These are phyloP conservation scores for Chaetodon trifascialis DNA, from an alignment of 2,113 vertebrate genomes.

Conservation along the genomic window DNA sequence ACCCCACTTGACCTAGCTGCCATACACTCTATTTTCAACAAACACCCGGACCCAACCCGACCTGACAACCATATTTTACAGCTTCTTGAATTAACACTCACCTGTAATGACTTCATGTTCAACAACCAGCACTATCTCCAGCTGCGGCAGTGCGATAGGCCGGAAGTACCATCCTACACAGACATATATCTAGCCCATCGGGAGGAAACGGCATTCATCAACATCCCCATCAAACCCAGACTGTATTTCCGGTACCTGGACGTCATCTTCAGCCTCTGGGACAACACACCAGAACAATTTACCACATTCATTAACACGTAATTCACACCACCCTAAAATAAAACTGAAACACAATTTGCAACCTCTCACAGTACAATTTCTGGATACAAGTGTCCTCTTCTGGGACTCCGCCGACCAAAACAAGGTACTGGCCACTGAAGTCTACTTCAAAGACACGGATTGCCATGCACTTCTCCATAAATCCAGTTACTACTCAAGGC, in stretches of 20 bases:
- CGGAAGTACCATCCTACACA: not conserved
- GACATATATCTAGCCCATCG: not conserved
- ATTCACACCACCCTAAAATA: too few species aligned
- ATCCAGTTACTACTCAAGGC: too few species aligned
- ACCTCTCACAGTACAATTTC: too few species aligned
- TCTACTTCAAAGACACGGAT: too few species aligned
- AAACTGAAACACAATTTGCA: not conserved
- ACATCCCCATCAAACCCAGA: too few species aligned
- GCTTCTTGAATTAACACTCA: not conserved
- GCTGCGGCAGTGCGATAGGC: not conserved
- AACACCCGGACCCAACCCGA: not conserved
- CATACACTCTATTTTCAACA: not conserved
- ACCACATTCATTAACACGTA: too few species aligned
- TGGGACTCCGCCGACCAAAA: too few species aligned
- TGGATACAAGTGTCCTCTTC: too few species aligned
- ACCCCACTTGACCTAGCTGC: not conserved
- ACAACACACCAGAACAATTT: too few species aligned
- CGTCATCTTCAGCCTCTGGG: too few species aligned
- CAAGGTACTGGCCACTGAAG: too few species aligned
- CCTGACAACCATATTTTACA: not conserved
- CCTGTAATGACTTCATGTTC: not conserved
- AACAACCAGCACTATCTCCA: not conserved
- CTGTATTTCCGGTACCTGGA: not conserved
- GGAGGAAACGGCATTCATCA: not conserved
- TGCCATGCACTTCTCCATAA: too few species aligned